These are phyloP conservation scores for Drosophila kanekoi DNA, from an alignment of 2,888 invertebrate genomes.

Conservation along the genomic window DNA sequence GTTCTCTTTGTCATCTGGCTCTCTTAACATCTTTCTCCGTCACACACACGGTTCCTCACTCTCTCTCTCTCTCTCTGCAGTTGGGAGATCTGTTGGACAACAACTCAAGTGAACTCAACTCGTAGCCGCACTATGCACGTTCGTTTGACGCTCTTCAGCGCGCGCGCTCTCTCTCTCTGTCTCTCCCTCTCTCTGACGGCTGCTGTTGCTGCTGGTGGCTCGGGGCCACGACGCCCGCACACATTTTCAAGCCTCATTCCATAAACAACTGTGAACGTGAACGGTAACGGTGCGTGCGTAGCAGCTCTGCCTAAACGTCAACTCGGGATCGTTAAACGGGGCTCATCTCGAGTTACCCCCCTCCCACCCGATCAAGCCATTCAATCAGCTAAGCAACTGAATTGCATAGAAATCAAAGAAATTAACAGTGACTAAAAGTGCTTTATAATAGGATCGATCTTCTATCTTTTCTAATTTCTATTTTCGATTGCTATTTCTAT, in stretches of 20 bases:
- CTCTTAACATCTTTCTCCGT: slow-evolving; percentile 1
- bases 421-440: slow-evolving; percentile 44
- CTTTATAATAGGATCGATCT: slow-evolving; percentile 27
- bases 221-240: slow-evolving; percentile 65
- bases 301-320: slow-evolving; percentile 21
- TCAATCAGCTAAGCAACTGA: slow-evolving; percentile 16
- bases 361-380: neutral
- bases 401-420: slow-evolving; percentile 16
- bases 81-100: slow-evolving; percentile 14
- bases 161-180: slow-evolving; percentile 16
- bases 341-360: slow-evolving; percentile 27
- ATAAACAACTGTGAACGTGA: slow-evolving; percentile 79
- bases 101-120: slow-evolving; percentile 16
- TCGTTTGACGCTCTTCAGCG: slow-evolving; percentile 30
- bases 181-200: slow-evolving; percentile 2
- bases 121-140: slow-evolving; percentile 19
- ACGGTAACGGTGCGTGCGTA: slow-evolving; percentile 71
- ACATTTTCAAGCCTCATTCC: slow-evolving; percentile 67
- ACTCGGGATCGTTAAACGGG: slow-evolving; percentile 43
- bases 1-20: slow-evolving; percentile 40
- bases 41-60: neutral
- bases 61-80: slow-evolving; percentile 2
- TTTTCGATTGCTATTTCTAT: slow-evolving; percentile 48
- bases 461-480: slow-evolving; percentile 42
- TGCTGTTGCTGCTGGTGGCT: slow-evolving; percentile 21